Evolutionary conservation across 2,113 vertebrate genomes (phyloP), one percentile per base, ranked within the genome.

Genomic region (Epinephelus cyanopodus): DNA sequence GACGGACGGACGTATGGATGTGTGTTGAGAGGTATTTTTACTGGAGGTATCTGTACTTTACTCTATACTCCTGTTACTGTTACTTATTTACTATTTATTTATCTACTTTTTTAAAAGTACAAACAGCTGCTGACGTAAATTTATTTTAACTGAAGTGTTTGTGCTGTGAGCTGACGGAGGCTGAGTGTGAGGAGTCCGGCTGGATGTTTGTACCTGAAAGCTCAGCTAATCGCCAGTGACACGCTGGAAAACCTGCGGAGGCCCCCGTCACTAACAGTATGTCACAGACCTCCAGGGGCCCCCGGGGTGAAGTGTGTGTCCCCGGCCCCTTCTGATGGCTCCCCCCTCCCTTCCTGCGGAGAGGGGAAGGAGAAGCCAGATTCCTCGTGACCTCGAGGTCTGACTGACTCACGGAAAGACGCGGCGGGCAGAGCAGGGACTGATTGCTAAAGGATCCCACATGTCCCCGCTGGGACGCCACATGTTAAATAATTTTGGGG

Each of bases 401-500:
- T 80, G 82, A 90, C 79, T 81, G 85, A 85, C 78, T 65, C 74
- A 50, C 6, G 66, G 71, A 60, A 33, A 66, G 80, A 61, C 39
- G 29, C 2, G 25, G 29, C 50, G 4, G 14, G 29, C 50, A 5
- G 14, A 39, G 76, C 52, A n/a, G 37, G 60, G 48, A 47, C 10
- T 84, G 90, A 90, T 79, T 88, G 92, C 92, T 95, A 93, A 94
- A 85, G 91, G 91, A 81, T 91, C 92, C 95, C 95, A 95, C 92
- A 95, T 92, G 93, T 87, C 69, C 45, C 92, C 53, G 75, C 42
- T 27, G 91, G 90, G 91, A 88, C 83, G 89, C 90, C 93, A 91
- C 93, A 92, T 95, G 92, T 83, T 88, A 12, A 37, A 64, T 8
- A 3, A 21, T 10, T 63, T 6, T 12, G 0, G 4, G 39, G 39